phyloP scores from a whole-genome alignment of 2,888 invertebrate species.

The Abscondita cerata region DNA sequence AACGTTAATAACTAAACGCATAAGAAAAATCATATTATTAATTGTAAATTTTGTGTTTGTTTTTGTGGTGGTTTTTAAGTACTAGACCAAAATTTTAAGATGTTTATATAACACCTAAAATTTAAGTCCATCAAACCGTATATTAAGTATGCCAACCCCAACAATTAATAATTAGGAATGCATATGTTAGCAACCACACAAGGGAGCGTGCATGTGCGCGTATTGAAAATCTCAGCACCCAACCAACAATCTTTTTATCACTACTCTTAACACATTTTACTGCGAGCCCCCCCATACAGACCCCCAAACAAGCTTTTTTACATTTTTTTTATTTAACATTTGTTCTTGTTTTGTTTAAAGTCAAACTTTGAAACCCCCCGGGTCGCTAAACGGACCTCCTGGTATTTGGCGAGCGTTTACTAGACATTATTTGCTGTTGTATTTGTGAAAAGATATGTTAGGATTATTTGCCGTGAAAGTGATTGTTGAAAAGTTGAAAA shows the following conservation, averaged over 20 bases:
- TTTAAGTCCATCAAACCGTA: too few relatives aligned
- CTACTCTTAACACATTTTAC: slow-evolving; percentile 21
- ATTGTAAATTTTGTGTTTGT: too few relatives aligned
- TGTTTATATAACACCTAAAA: too few relatives aligned
- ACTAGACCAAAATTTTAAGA: too few relatives aligned
- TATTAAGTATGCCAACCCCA: not conserved
- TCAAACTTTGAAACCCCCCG: slow-evolving; percentile 38
- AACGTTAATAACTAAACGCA: too few relatives aligned
- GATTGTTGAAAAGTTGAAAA: slow-evolving; percentile 23
- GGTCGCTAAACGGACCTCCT: slow-evolving; percentile 45
- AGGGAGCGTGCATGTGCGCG: slow-evolving; percentile 31
- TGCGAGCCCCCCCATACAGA: slow-evolving; percentile 42
- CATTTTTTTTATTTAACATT: slow-evolving; percentile 31
- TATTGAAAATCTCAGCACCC: slow-evolving; percentile 27
- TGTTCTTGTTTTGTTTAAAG: slow-evolving; percentile 42
- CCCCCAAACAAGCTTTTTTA: slow-evolving; percentile 42
- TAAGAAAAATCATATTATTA: too few relatives aligned
- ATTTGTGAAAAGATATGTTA: slow-evolving; percentile 39
- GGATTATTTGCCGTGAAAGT: slow-evolving; percentile 44
- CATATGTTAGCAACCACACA: slow-evolving; percentile 35
- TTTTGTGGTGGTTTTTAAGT: too few relatives aligned
- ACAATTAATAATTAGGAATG: slow-evolving; percentile 29
- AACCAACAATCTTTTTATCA: slow-evolving; percentile 29
- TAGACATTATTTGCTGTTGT: slow-evolving; percentile 35
- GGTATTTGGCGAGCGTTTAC: slow-evolving; percentile 30